Base-by-base conservation (phyloP, 2,888 invertebrate genomes). In the Eustalomyia histrio region DNA sequence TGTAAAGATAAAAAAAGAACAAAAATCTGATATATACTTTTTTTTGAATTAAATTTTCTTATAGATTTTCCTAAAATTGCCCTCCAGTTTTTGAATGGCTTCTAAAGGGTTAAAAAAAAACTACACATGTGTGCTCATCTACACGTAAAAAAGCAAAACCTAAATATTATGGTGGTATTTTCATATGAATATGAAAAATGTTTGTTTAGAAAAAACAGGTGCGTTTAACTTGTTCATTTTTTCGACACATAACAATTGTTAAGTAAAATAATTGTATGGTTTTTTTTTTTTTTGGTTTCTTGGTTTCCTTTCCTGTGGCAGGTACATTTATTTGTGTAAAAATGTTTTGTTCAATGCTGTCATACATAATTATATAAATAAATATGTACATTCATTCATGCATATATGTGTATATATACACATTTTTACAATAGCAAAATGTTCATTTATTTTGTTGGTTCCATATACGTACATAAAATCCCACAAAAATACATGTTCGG, bases 241-340 rank as follows among this genome's bases (percentile, higher is more conserved):
- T 43, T 52, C 65, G 47, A n/a, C 55, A 61, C 47, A 21, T 21
- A 64, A 47, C 64, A 57, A 73, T 63, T 71, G 24, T 24, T 39
- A 16, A 43, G 43, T 10, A 60, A 69, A 73, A 55, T 73, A 63
- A 47, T 73, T 73, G 63, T 72, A 55, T 72, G n/a, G n/a, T n/a
- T n/a, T n/a, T n/a, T n/a, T n/a, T n/a, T n/a, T n/a, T n/a, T n/a
- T n/a, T n/a, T n/a, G n/a, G n/a, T 53, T 21, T 53, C 53, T 21
- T 53, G 21, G 2, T 53, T 16, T 17, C 53, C 9, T 17, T 29
- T 52, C 53, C 6, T 35, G 7, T 10, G 7, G 21, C 4, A 21
- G 4, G n/a, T 47, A 58, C 9, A 10, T 52, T 58, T 57, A 58
- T 21, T 50, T 39, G 17, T 39, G 21, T 71, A 21, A 17, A 18